Conservation (phyloP, 2,113 vertebrate species). For the Amazona vittata region DNA sequence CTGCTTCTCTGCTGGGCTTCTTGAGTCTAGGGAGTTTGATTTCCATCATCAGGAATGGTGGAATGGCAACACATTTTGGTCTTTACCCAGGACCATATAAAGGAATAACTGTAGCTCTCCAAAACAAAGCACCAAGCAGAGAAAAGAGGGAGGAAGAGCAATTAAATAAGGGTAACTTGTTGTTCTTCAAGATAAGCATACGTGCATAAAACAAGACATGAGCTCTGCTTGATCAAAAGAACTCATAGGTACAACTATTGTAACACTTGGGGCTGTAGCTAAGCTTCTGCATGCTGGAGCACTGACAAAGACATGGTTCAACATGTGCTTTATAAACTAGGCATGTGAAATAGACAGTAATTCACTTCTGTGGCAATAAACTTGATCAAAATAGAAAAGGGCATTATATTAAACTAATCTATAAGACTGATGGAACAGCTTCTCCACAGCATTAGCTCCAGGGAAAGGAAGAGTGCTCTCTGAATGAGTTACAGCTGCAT, state of each 20-base stretch:
- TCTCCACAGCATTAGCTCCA: not conserved
- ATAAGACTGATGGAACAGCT: not conserved
- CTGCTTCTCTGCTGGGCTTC: not conserved
- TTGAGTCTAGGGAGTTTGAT: not conserved
- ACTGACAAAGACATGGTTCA: not conserved
- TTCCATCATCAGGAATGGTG: not conserved
- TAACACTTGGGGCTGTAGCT: not conserved
- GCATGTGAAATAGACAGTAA: not conserved
- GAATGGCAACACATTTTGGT: not conserved
- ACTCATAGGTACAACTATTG: not conserved
- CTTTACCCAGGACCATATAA: not conserved
- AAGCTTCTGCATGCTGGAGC: not conserved
- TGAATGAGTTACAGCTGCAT: not conserved
- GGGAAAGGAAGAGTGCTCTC: not conserved
- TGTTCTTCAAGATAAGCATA: not conserved
- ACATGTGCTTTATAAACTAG: not conserved
- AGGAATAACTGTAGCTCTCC: not conserved
- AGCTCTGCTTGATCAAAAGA: not conserved
- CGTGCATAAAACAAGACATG: fast-evolving
- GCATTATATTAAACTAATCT: not conserved
- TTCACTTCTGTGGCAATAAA: slow-evolving; percentile 14
- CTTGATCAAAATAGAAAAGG: slow-evolving; percentile 7
- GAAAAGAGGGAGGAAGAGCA: not conserved
- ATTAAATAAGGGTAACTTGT: not conserved
- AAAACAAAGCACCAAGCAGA: not conserved